Conservation (phyloP, 2,888 invertebrate species). For the Spicauda simplicius region DNA sequence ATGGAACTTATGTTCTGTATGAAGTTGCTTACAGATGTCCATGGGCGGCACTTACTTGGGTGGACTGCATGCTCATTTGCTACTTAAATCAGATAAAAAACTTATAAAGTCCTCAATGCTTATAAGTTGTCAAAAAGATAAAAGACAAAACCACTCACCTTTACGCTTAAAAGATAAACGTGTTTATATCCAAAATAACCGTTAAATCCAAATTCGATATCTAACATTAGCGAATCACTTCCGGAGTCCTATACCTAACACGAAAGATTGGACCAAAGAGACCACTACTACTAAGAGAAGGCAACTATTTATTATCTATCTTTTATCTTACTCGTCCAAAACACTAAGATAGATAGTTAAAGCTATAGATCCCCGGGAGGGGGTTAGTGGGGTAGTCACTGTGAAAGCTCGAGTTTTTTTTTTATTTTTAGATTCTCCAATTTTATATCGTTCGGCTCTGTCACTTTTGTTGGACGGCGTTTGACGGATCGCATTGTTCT, state of each 20-base stretch:
- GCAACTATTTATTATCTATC: constrained; percentile 59
- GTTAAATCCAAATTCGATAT: constrained; percentile 52
- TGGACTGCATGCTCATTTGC: too few species aligned
- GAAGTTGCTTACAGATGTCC: too few species aligned
- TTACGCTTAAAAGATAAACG: constrained; percentile 47
- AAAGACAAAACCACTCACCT: constrained; percentile 51
- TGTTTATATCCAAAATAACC: constrained; percentile 48
- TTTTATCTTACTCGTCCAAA: constrained; percentile 23
- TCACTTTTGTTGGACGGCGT: constrained; percentile 40
- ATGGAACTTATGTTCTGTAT: too few species aligned
- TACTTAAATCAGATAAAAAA: too few species aligned
- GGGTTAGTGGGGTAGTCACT: constrained; percentile 32
- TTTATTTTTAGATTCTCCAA: constrained; percentile 43
- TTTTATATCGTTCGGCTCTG: constrained; percentile 36
- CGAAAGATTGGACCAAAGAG: constrained; percentile 71
- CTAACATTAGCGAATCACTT: constrained; percentile 49
- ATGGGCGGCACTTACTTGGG: too few species aligned
- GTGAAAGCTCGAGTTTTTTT: constrained; percentile 73
- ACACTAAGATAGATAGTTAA: constrained; percentile 45
- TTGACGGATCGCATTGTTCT: constrained; percentile 43
- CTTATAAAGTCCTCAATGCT: too few species aligned
- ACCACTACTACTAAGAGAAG: constrained; percentile 67
- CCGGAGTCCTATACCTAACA: constrained; percentile 40
- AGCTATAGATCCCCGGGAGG: constrained; percentile 46
- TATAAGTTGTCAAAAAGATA: too few species aligned